Conservation (phyloP, 2,113 vertebrate genomes). For the Tupaia tana region DNA sequence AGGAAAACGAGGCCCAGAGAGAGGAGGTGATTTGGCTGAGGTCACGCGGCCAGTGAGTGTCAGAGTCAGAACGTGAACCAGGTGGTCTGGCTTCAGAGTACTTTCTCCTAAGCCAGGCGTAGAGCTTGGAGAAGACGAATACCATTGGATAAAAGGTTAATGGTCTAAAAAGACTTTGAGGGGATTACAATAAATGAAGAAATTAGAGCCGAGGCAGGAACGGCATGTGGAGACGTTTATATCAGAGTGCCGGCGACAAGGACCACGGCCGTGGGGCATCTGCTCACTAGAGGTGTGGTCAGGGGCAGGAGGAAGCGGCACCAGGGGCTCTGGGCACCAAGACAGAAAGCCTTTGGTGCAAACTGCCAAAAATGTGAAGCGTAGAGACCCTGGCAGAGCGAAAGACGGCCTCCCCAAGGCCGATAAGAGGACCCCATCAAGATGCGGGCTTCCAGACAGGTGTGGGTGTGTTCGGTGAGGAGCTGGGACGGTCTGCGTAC, state of each 20-base stretch:
- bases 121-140: neutral
- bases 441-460: accelerated
- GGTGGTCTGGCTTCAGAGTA: neutral
- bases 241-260: neutral
- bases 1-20: neutral
- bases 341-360: neutral
- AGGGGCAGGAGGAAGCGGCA: neutral
- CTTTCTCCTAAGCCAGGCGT: neutral
- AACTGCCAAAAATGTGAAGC: neutral
- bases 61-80: neutral
- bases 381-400: neutral
- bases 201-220: neutral
- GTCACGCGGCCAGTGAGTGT: neutral
- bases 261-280: accelerated
- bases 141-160: neutral
- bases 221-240: accelerated
- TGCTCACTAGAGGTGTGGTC: accelerated
- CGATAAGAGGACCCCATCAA: neutral
- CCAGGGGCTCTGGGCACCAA: neutral
- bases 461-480: neutral
- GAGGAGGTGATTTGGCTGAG: neutral
- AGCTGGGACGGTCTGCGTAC: neutral
- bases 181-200: neutral
- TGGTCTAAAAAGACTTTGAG: neutral
- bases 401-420: neutral